These are phyloP conservation scores for Laspeyria flexula DNA, from an alignment of 2,888 invertebrate species.

Conservation along the genomic window DNA sequence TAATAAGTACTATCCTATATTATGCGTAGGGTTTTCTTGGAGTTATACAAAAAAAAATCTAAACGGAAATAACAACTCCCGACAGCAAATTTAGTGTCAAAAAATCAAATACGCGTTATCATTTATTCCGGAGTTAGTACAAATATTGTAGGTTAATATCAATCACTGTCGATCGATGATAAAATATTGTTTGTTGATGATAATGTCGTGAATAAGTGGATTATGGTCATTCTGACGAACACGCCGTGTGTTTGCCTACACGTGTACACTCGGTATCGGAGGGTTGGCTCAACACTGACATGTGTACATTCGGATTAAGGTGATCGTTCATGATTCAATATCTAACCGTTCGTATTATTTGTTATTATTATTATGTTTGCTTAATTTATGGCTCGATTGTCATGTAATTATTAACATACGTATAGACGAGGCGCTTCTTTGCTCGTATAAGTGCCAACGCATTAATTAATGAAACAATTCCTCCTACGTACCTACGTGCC, in stretches of 20 bases:
- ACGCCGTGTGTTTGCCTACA: constrained; percentile 68
- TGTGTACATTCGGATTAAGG: constrained; percentile 43
- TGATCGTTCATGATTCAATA: constrained; percentile 39
- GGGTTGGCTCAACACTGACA: constrained; percentile 41
- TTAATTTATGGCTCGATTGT: constrained; percentile 16
- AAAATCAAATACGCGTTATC: constrained; percentile 35
- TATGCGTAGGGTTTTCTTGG: not conserved
- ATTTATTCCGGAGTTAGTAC: constrained; percentile 28
- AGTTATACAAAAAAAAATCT: not conserved
- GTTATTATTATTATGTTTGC: constrained; percentile 38
- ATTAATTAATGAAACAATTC: no score
- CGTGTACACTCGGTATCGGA: constrained; percentile 58
- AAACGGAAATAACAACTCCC: constrained; percentile 9
- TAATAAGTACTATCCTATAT: no score
- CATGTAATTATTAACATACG: constrained; percentile 1
- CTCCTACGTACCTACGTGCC: no score
- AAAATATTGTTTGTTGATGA: constrained; percentile 54
- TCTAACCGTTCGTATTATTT: constrained; percentile 19
- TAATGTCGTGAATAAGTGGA: constrained; percentile 72
- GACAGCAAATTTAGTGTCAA: constrained; percentile 7
- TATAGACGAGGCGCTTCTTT: no score
- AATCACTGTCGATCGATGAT: constrained; percentile 62
- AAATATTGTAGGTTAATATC: constrained; percentile 50
- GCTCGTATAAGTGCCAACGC: no score
- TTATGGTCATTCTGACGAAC: constrained; percentile 67